phyloP scores from a whole-genome alignment of 1,140 invertebrate species.

The Drosophila ogumai region DNA sequence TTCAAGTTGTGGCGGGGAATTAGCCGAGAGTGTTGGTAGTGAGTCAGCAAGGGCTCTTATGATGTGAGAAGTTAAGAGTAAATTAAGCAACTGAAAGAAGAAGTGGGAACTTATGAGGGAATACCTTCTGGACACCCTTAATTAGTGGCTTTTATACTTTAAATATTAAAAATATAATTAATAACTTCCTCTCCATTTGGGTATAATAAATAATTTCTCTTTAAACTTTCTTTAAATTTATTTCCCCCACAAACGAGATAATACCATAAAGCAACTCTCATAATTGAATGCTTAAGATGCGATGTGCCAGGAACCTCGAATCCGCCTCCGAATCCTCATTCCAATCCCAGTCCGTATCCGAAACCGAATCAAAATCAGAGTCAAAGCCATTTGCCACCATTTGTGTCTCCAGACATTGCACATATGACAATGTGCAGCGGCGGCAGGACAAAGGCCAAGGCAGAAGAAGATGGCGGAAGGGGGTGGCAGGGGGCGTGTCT shows the following conservation, averaged over 20 bases:
- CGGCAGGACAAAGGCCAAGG: constrained; percentile 45
- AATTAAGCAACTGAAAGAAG: background rate
- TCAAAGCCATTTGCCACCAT: constrained; percentile 51
- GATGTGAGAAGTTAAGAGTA: background rate
- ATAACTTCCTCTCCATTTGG: background rate
- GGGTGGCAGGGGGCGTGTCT: constrained; percentile 28
- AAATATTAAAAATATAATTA: background rate
- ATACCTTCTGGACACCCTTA: background rate
- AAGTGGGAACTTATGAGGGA: background rate
- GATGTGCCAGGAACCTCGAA: constrained; percentile 39
- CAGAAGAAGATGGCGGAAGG: background rate
- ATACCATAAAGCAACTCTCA: constrained; percentile 22
- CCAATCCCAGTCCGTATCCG: background rate
- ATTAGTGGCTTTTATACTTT: background rate
- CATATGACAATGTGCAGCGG: constrained; percentile 49
- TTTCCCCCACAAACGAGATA: background rate
- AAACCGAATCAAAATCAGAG: constrained; percentile 47
- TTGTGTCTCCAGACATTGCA: constrained; percentile 53
- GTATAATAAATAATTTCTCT: no score
- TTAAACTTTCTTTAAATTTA: background rate
- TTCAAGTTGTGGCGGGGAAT: constrained; percentile 17
- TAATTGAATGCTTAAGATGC: constrained; percentile 46
- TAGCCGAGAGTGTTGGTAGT: constrained; percentile 14
- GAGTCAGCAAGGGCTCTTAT: background rate
- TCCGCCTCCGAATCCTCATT: constrained; percentile 2